Evolutionary conservation across 2,888 invertebrate genomes (phyloP).

Genomic region (Lasioglossum zephyrum): DNA sequence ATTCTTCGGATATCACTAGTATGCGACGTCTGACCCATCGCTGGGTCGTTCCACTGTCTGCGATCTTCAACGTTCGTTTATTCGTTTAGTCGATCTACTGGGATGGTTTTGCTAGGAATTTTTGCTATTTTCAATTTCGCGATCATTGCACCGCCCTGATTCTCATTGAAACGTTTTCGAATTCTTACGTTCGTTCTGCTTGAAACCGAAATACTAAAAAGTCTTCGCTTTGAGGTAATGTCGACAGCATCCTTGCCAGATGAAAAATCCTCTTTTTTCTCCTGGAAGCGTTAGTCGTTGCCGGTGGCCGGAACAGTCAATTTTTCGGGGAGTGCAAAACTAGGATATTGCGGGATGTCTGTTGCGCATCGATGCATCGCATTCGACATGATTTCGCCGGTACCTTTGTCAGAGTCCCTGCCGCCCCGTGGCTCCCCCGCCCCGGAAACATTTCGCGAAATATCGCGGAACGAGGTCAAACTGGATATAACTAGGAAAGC

Average conservation of each 20-base stretch:
- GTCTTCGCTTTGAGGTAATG: too few species aligned
- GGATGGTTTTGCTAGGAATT: neutral
- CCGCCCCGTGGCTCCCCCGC: neutral
- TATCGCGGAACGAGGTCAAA: constrained; percentile 55
- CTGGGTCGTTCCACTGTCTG: constrained; percentile 1
- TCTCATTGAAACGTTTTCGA: neutral
- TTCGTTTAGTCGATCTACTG: neutral
- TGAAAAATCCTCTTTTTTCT: neutral
- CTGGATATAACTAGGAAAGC: constrained; percentile 47
- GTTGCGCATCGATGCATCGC: constrained; percentile 22
- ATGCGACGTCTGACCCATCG: constrained; percentile 23
- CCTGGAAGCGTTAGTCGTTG: neutral
- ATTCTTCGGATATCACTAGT: constrained; percentile 51
- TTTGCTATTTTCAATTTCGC: neutral
- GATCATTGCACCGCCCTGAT: too few species aligned
- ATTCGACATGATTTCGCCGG: constrained; percentile 30
- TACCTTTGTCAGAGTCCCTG: constrained; percentile 37
- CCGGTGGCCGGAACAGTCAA: neutral
- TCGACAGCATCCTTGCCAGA: too few species aligned
- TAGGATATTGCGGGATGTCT: neutral
- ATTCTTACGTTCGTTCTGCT: too few species aligned
- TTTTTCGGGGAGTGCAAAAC: neutral
- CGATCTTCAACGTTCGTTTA: neutral
- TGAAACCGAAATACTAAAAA: too few species aligned
- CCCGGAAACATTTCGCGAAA: constrained; percentile 55